Base-by-base conservation (phyloP, 2,113 vertebrate genomes). In the Macaca nemestrina region DNA sequence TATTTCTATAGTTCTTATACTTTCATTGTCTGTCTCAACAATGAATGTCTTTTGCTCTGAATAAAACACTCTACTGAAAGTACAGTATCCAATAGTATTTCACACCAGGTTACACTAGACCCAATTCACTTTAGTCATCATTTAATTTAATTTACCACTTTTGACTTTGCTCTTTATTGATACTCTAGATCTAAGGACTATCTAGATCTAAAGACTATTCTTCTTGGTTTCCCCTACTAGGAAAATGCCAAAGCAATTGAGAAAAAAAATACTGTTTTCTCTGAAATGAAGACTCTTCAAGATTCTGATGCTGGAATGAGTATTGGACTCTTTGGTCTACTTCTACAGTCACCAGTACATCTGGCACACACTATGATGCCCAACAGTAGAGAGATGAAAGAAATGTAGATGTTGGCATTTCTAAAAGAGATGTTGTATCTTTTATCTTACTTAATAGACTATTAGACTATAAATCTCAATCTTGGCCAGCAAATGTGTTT, bases 21-120 rank as follows among this genome's bases (percentile, higher is more conserved):
- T 84, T 30, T 96, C 97, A 97, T 98, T 97, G 93, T 97, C 98
- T 96, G 95, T 97, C 97, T 95, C 88, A 98, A 95, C 96, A 98
- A 97, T 90, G 97, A 61, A 93, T 67, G 73, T 25, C 94, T 48
- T 90, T 96, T 95, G 94, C 93, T 97, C 95, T 94, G 96, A 98
- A 87, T 96, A 97, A 97, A 16, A 35, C 20, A 90, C 68, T 85
- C 84, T 2, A 13, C 3, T 23, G 78, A 98, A 97, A 40, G 85
- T 97, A 64, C 82, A 80, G 93, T 93, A 93, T 95, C 95, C 97
- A 86, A 88, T 59, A 95, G 59, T 97, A 72, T 90, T 98, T 98
- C 97, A 98, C 32, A 70, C 88, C 70, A 98, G 94, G 95, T 97
- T 97, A 83, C 52, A 72, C 91, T 23, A 88, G 95, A 95, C 90